Evolutionary conservation across 2,797 vertebrate species (phyloP).

Genomic region (Coreius guichenoti): DNA sequence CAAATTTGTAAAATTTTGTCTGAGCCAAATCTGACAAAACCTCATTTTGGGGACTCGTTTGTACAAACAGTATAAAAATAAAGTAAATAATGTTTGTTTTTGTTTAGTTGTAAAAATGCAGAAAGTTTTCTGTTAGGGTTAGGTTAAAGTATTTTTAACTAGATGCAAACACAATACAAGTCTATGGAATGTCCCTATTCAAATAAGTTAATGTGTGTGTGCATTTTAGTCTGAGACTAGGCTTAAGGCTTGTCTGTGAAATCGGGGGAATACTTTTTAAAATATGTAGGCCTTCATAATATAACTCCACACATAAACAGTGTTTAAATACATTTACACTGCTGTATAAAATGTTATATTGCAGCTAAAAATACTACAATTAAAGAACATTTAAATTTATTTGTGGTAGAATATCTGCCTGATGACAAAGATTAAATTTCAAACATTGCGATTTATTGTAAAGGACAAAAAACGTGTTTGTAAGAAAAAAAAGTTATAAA

Average conservation of each 20-base stretch:
- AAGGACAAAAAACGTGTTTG: neutral
- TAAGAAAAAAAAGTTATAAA: neutral
- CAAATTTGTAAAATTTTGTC: neutral
- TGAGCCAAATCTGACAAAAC: neutral
- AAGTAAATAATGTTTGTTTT: neutral
- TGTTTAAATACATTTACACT: neutral
- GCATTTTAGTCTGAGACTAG: no score
- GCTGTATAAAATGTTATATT: neutral
- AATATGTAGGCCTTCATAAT: constrained; percentile 1
- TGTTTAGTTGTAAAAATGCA: rapidly evolving
- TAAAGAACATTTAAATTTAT: constrained; percentile 11
- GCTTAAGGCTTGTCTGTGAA: no score
- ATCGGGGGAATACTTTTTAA: neutral
- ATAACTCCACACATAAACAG: neutral
- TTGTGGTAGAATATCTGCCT: neutral
- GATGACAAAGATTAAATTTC: neutral
- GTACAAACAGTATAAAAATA: neutral
- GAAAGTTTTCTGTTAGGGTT: neutral
- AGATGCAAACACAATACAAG: neutral
- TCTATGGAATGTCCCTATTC: neutral
- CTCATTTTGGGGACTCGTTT: neutral
- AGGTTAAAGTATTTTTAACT: neutral
- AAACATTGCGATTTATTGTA: neutral
- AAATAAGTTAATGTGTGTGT: no score
- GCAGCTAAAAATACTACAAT: constrained; percentile 25